phyloP scores from a whole-genome alignment of 2,888 invertebrate species.

The Stenodema calcarata region DNA sequence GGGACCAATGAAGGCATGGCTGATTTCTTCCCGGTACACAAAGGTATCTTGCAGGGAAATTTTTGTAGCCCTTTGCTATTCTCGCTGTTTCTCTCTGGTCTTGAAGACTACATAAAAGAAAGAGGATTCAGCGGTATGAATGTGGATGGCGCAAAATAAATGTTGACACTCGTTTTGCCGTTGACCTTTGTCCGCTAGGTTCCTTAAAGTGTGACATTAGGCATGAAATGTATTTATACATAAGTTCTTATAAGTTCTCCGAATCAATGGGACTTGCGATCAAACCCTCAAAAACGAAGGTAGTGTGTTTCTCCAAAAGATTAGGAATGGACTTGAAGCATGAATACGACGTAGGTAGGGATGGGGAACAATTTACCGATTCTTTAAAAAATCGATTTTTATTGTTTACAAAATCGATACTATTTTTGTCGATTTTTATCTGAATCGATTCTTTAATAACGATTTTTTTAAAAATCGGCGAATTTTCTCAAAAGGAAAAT shows the following conservation, averaged over 20 bases:
- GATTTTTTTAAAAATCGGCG: no score
- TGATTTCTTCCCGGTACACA: neutral
- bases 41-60: conserved; percentile 1
- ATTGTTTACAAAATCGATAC: no score
- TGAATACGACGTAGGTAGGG: neutral
- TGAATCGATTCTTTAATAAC: no score
- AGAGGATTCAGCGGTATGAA: neutral
- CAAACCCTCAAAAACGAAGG: neutral
- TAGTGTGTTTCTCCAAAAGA: neutral
- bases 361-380: no score
- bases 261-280: neutral
- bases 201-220: no score
- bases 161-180: neutral
- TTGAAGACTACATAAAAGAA: neutral
- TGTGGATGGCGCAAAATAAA: neutral
- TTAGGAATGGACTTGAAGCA: neutral
- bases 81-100: neutral
- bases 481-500: no score
- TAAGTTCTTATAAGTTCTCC: neutral
- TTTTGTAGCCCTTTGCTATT: neutral
- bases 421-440: no score
- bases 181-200: neutral
- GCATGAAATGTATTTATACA: neutral
- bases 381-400: no score
- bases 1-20: neutral